Conservation (phyloP, 2,888 invertebrate species). For the Rhagium mordax region DNA sequence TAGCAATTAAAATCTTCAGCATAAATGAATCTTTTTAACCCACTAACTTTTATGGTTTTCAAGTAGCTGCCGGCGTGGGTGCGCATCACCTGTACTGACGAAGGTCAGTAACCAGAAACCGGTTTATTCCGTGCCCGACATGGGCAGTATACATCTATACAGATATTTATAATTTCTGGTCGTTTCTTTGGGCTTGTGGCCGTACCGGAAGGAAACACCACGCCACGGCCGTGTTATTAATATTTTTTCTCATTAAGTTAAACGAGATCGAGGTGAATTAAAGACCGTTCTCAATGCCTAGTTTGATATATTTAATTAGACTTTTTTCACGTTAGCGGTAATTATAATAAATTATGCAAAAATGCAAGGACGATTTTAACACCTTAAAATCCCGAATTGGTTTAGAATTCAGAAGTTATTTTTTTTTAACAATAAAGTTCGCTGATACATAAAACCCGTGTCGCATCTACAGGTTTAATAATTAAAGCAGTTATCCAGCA, state of each 20-base stretch:
- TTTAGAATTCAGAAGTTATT: background rate
- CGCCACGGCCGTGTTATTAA: background rate
- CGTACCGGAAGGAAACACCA: background rate
- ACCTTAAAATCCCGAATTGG: background rate
- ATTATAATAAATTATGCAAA: background rate
- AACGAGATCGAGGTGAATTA: background rate
- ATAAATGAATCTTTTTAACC: no score
- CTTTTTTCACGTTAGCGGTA: background rate
- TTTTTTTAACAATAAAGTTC: background rate
- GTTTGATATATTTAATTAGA: background rate
- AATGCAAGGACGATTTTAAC: background rate
- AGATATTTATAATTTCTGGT: no score
- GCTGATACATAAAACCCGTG: background rate
- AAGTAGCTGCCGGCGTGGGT: no score
- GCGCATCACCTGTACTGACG: no score
- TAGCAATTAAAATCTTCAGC: no score
- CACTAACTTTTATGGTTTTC: no score
- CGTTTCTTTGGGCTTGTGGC: background rate
- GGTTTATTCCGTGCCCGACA: no score
- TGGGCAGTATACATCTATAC: no score
- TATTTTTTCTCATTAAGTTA: background rate
- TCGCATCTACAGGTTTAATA: background rate
- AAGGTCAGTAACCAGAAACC: no score
- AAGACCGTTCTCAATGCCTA: background rate
- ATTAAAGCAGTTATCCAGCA: constrained; percentile 3